phyloP scores from a whole-genome alignment of 2,888 invertebrate species.

The Pasiphila rectangulata region DNA sequence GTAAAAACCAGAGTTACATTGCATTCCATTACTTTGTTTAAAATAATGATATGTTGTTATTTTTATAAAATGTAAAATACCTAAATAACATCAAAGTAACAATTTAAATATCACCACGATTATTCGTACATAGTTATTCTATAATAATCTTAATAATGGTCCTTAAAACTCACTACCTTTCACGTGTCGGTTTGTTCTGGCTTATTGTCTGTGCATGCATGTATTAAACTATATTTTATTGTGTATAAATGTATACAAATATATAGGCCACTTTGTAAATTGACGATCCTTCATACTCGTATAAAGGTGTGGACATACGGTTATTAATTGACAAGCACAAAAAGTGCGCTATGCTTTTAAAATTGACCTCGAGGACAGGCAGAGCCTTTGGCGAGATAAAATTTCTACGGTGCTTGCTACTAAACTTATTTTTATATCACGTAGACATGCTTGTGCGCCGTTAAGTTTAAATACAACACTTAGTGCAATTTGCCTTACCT shows the following conservation, averaged over 20 bases:
- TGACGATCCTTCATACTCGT: slow-evolving; percentile 8
- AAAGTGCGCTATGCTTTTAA: slow-evolving; percentile 14
- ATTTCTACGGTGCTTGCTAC: background rate
- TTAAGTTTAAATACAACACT: background rate
- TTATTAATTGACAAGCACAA: slow-evolving; percentile 18
- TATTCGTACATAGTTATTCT: slow-evolving; percentile 67
- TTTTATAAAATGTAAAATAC: slow-evolving; percentile 55
- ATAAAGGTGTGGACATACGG: slow-evolving; percentile 6
- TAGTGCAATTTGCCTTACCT: background rate
- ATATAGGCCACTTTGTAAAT: slow-evolving; percentile 23
- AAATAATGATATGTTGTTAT: slow-evolving; percentile 76
- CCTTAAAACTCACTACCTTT: slow-evolving; percentile 59
- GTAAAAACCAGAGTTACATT: background rate
- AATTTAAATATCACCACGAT: slow-evolving; percentile 76
- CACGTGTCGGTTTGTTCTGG: slow-evolving; percentile 46
- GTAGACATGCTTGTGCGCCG: slow-evolving; percentile 6
- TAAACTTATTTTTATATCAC: slow-evolving; percentile 5
- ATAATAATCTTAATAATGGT: slow-evolving; percentile 67
- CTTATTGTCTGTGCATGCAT: background rate
- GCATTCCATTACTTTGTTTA: slow-evolving; percentile 54
- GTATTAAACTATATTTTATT: background rate
- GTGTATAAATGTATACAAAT: slow-evolving; percentile 1
- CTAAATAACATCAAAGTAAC: slow-evolving; percentile 70
- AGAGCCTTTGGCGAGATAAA: slow-evolving; percentile 1
- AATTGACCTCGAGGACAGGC: slow-evolving; percentile 8